Evolutionary conservation across 2,113 vertebrate genomes (phyloP).

Genomic region (Alces alces): DNA sequence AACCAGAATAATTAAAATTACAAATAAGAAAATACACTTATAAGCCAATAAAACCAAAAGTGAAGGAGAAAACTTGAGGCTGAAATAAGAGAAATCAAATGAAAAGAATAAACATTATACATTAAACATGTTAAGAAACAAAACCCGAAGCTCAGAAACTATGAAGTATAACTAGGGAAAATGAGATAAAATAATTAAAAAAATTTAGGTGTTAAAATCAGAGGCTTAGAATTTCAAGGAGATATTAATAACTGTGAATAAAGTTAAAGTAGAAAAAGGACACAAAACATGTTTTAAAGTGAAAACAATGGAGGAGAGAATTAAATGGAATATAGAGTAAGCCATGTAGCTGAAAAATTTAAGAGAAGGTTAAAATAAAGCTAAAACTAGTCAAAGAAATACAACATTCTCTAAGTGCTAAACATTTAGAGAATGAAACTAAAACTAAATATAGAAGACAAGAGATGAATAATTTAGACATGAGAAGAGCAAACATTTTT

Average conservation of each 20-base stretch:
- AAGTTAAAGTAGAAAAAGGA: neutral
- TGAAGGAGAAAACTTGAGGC: neutral
- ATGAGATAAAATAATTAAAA: neutral
- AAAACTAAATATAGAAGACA: neutral
- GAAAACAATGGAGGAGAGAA: neutral
- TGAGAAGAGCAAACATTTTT: neutral
- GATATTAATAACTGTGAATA: neutral
- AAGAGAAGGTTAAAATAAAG: neutral
- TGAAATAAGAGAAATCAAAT: conserved; percentile 8
- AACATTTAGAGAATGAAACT: neutral
- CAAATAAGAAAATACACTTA: neutral
- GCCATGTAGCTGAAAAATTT: neutral
- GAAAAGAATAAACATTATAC: conserved; percentile 8
- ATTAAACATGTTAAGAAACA: neutral
- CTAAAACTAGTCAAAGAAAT: conserved; percentile 4
- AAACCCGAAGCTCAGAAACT: neutral
- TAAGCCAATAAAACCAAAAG: neutral
- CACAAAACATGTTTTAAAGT: neutral
- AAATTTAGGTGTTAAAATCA: neutral
- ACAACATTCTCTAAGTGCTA: neutral
- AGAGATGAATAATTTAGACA: conserved; percentile 2
- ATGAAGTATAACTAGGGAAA: neutral
- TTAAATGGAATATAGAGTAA: neutral
- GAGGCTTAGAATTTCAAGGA: neutral
- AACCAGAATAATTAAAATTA: neutral